Evolutionary conservation across 92 coral and sea anemone genomes (phyloP).

Genomic region (Diadumene lineata): DNA sequence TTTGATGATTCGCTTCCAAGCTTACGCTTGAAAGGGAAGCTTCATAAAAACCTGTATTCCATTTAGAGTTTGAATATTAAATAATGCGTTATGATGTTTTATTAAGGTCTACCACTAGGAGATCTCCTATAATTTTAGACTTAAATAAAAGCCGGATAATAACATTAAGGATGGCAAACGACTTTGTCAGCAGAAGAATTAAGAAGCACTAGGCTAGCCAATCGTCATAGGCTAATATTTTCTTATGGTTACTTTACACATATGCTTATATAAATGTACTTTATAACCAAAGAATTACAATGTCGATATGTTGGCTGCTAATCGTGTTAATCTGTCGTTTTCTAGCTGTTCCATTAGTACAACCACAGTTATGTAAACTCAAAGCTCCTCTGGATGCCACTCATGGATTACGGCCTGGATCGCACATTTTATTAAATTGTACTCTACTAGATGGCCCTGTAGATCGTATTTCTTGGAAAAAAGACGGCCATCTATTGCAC

Average conservation of each 20-base stretch:
- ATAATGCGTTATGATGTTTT: not conserved
- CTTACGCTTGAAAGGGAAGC: too few relatives aligned
- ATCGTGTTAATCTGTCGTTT: not conserved
- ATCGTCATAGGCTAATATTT: too few relatives aligned
- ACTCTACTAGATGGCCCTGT: conserved; percentile 49
- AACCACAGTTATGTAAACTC: conserved; percentile 32
- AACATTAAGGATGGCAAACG: conserved; percentile 2
- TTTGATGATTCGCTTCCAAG: too few relatives aligned
- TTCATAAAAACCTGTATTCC: not conserved
- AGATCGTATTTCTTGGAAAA: conserved; percentile 44
- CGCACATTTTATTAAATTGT: conserved; percentile 43
- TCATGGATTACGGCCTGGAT: conserved; percentile 40
- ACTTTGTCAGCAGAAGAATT: too few relatives aligned
- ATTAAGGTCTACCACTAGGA: conserved; percentile 26
- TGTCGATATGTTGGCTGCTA: not conserved
- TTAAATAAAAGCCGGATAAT: conserved; percentile 10
- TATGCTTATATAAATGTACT: too few relatives aligned
- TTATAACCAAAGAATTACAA: not conserved
- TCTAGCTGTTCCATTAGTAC: conserved; percentile 5
- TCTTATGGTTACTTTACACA: too few relatives aligned
- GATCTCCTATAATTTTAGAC: conserved; percentile 9
- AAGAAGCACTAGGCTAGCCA: too few relatives aligned
- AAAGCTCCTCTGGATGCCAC: conserved; percentile 9
- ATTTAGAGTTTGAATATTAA: not conserved
- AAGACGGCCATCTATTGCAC: conserved; percentile 26